phyloP scores from a whole-genome alignment of 2,888 invertebrate genomes.

The Anorthoa munda region DNA sequence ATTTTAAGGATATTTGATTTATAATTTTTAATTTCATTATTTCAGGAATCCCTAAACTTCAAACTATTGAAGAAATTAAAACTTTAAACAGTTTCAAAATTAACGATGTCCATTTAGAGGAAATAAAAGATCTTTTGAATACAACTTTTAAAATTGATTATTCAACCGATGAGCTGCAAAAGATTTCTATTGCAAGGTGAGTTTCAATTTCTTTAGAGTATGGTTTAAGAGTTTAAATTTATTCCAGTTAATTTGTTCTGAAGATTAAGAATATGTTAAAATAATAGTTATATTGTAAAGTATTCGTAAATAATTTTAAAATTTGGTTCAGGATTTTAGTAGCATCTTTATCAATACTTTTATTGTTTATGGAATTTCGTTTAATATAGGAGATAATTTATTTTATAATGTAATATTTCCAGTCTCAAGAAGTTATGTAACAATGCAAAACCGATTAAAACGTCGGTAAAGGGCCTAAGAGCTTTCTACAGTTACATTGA shows the following conservation, averaged over 20 bases:
- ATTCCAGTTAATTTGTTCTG: neutral
- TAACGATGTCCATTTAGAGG: neutral
- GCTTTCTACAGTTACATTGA: neutral
- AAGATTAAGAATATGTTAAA: neutral
- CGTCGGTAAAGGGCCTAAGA: neutral
- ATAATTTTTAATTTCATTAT: neutral
- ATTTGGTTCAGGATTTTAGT: neutral
- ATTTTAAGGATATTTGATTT: neutral
- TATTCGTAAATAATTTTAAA: neutral
- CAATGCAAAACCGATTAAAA: neutral
- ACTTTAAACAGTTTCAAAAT: neutral
- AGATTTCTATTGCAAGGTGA: neutral
- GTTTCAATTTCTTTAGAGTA: neutral
- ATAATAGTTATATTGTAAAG: no score
- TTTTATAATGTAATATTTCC: neutral
- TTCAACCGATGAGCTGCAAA: neutral
- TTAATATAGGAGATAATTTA: neutral
- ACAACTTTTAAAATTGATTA: constrained; percentile 2
- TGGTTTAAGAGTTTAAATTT: neutral
- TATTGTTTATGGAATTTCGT: no score
- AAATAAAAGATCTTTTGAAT: constrained; percentile 1
- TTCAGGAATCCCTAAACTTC: neutral
- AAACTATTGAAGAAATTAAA: neutral
- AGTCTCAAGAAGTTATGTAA: neutral
- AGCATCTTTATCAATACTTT: neutral